Evolutionary conservation across 2,888 invertebrate species (phyloP), one percentile per base, ranked within the genome.

Genomic region (Frankliniella intonsa): DNA sequence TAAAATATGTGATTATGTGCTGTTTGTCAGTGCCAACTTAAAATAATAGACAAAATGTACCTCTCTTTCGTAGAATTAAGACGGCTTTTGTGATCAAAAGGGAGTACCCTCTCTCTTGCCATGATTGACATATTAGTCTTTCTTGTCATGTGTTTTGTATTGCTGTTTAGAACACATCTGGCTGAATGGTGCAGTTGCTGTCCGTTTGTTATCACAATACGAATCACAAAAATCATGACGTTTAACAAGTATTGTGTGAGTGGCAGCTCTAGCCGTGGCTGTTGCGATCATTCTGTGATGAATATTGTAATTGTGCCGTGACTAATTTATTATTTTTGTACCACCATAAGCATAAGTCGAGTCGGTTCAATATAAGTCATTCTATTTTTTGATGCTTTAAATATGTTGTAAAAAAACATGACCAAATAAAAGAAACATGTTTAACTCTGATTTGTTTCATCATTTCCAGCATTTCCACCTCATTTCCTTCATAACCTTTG

Each of bases 281-380:
- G 69, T 76, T 76, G 69, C 69, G 69, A 76, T 76, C 69, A 76
- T 76, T 76, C 69, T 76, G 69, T 76, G 69, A 76, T 76, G 69
- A 76, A 76, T 76, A 76, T 76, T 76, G 69, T 76, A 25, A 76
- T 25, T 76, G 69, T 76, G 69, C 69, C 69, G 69, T 76, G 69
- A 25, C 69, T 76, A 76, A 76, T 76, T 76, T 76, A 76, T 76
- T 76, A 76, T 76, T 76, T 76, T 76, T 76, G 69, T 76, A 76
- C 25, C 25, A 25, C 69, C 69, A 25, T 17, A 25, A 76, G 69
- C 69, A 76, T 25, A 25, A 25, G 12, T 25, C 25, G 25, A 76
- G 69, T 76, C 25, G 17, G 62, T 62, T 62, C 62, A 62, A 62
- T 38, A 62, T 17, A 62, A 14, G 62, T 62, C n/a, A 14, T 62